These are phyloP conservation scores for Drosophila austrosaltans DNA, from an alignment of 2,888 invertebrate species.

Conservation along the genomic window DNA sequence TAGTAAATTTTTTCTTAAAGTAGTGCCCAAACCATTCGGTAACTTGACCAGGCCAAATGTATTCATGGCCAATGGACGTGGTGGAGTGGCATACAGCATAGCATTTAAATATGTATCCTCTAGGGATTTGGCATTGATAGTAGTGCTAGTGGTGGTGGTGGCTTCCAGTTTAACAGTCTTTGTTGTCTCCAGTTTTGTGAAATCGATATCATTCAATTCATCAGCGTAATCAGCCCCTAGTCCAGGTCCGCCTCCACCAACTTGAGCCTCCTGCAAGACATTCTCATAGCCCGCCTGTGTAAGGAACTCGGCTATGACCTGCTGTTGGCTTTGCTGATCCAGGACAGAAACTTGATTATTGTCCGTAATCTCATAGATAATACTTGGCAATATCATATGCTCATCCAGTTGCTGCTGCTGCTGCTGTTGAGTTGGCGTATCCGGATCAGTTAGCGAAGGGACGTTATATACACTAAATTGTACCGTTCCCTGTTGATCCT, in stretches of 20 bases:
- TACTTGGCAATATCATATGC: constrained; percentile 72
- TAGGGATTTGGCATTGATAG: constrained; percentile 67
- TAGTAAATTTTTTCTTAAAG: constrained; percentile 78
- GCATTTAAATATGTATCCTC: constrained; percentile 77
- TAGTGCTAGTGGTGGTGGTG: constrained; percentile 36
- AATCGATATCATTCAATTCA: constrained; percentile 70
- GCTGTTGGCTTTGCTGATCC: constrained; percentile 79
- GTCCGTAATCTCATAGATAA: constrained; percentile 78
- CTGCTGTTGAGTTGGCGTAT: constrained; percentile 17
- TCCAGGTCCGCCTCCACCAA: constrained; percentile 12
- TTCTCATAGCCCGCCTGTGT: constrained; percentile 77
- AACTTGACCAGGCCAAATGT: constrained; percentile 78
- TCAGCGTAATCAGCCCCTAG: constrained; percentile 44
- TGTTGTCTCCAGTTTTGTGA: constrained; percentile 73
- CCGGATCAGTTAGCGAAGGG: constrained; percentile 77
- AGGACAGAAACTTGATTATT: constrained; percentile 74
- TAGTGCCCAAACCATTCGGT: constrained; percentile 73
- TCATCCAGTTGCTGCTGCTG: constrained; percentile 53
- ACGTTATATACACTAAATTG: constrained; percentile 78
- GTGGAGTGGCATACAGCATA: constrained; percentile 72
- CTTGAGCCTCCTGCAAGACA: constrained; percentile 62
- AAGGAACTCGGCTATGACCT: constrained; percentile 77
- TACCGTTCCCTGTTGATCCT: constrained; percentile 50
- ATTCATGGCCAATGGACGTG: constrained; percentile 77
- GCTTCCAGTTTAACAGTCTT: constrained; percentile 75